Conservation (phyloP, 1,140 invertebrate species). For the Adoxophyes honmai region DNA sequence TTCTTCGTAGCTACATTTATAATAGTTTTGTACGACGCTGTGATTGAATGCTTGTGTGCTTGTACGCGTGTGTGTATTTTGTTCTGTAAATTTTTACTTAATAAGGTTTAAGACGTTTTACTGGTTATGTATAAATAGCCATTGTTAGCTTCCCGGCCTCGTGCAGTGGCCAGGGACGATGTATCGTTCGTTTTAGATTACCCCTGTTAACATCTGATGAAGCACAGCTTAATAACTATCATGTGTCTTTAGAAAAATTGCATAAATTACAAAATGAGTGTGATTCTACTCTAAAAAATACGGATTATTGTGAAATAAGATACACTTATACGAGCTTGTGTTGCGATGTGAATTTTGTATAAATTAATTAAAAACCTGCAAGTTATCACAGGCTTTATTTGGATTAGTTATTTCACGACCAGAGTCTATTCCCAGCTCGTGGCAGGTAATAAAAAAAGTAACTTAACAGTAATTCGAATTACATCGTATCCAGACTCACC, state of each 20-base stretch:
- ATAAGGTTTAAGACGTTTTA: slow-evolving; percentile 39
- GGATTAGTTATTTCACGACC: background rate
- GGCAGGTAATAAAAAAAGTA: background rate
- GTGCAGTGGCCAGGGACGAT: background rate
- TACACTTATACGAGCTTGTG: slow-evolving; percentile 13
- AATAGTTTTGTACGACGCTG: slow-evolving; percentile 17
- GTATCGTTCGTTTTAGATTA: background rate
- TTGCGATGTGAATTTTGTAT: slow-evolving; percentile 43
- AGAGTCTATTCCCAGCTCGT: background rate
- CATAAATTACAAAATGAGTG: slow-evolving; percentile 43
- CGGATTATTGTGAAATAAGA: slow-evolving; percentile 21
- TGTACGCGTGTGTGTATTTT: slow-evolving; percentile 27
- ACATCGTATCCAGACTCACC: too few relatives aligned
- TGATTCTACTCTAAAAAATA: slow-evolving; percentile 29
- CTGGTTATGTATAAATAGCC: slow-evolving; percentile 15
- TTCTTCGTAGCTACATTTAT: too few relatives aligned
- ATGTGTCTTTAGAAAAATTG: slow-evolving; percentile 30
- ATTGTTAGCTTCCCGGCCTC: background rate
- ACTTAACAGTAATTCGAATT: too few relatives aligned
- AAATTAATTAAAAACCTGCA: slow-evolving; percentile 44
- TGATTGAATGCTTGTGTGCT: slow-evolving; percentile 24
- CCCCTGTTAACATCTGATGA: background rate
- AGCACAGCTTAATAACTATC: background rate
- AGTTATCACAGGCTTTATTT: slow-evolving; percentile 12
- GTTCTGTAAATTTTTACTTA: slow-evolving; percentile 45